phyloP scores from a whole-genome alignment of 2,888 invertebrate genomes.

The Synergus umbraculus region DNA sequence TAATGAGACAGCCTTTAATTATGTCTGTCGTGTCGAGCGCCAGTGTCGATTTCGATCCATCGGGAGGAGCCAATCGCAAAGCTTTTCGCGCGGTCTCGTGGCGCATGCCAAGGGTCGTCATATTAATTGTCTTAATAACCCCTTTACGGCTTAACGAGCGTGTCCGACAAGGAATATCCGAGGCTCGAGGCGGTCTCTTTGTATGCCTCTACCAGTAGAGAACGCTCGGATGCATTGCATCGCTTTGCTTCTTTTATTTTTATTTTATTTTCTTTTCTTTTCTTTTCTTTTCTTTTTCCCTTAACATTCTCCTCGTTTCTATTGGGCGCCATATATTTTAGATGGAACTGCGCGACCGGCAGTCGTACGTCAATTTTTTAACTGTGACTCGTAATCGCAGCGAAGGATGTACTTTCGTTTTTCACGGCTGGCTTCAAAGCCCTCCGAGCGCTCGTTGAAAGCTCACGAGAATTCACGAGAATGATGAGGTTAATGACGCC shows the following conservation, averaged over 20 bases:
- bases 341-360: slow-evolving; percentile 27
- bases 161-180: slow-evolving; percentile 41
- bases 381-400: slow-evolving; percentile 26
- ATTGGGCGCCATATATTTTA: slow-evolving; percentile 41
- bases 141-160: slow-evolving; percentile 41
- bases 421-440: slow-evolving; percentile 40
- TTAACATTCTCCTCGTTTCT: slow-evolving; percentile 32
- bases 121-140: slow-evolving; percentile 41
- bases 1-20: not conserved
- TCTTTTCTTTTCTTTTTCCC: not conserved
- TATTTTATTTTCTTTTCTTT: too few relatives aligned
- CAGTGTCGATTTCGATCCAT: slow-evolving; percentile 3
- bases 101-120: slow-evolving; percentile 27
- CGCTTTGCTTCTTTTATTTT: slow-evolving; percentile 18
- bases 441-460: slow-evolving; percentile 18
- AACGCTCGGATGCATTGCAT: slow-evolving; percentile 9
- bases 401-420: slow-evolving; percentile 37
- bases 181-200: slow-evolving; percentile 35
- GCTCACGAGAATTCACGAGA: slow-evolving; percentile 15
- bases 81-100: slow-evolving; percentile 13
- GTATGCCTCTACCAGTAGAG: slow-evolving; percentile 1
- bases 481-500: slow-evolving; percentile 36
- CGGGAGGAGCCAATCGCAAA: slow-evolving; percentile 7
- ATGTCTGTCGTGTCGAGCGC: not conserved
- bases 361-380: slow-evolving; percentile 38